Evolutionary conservation across 2,797 vertebrate species (phyloP).

Genomic region (Takifugu ocellatus): DNA sequence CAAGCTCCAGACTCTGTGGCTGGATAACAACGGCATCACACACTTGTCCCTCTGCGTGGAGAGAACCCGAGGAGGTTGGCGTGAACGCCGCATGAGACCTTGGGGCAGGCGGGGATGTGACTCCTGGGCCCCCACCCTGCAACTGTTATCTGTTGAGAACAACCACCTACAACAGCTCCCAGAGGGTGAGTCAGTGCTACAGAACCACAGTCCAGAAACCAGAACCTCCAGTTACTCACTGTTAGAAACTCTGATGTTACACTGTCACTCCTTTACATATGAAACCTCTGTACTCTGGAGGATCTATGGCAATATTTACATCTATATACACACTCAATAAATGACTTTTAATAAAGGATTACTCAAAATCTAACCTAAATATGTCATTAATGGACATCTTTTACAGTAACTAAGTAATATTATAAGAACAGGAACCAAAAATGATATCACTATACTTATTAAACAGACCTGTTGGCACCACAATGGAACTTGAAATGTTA

Average conservation of each 20-base stretch:
- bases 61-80: slow-evolving; percentile 7
- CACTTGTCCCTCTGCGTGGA: slow-evolving; percentile 70
- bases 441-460: no score
- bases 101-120: slow-evolving; percentile 27
- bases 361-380: no score
- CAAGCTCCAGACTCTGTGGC: slow-evolving; percentile 71
- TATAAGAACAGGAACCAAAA: no score
- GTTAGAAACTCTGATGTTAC: slow-evolving; percentile 2
- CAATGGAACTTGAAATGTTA: no score
- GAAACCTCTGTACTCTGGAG: no score
- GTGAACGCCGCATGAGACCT: slow-evolving; percentile 12
- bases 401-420: no score
- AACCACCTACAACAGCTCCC: slow-evolving; percentile 80
- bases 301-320: no score
- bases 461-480: no score
- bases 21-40: slow-evolving; percentile 79
- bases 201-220: not conserved
- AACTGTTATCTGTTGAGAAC: slow-evolving; percentile 77
- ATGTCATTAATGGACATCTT: no score
- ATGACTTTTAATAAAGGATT: no score
- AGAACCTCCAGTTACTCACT: no score
- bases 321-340: no score
- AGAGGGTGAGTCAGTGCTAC: slow-evolving; percentile 78
- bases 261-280: slow-evolving; percentile 1
- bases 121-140: slow-evolving; percentile 75